A percentile compares a stretch with the other conserved stretches of the same genome.
phyloP scores from a whole-genome alignment of 2,888 invertebrate species.

The Drepanosiphum platanoidis region DNA sequence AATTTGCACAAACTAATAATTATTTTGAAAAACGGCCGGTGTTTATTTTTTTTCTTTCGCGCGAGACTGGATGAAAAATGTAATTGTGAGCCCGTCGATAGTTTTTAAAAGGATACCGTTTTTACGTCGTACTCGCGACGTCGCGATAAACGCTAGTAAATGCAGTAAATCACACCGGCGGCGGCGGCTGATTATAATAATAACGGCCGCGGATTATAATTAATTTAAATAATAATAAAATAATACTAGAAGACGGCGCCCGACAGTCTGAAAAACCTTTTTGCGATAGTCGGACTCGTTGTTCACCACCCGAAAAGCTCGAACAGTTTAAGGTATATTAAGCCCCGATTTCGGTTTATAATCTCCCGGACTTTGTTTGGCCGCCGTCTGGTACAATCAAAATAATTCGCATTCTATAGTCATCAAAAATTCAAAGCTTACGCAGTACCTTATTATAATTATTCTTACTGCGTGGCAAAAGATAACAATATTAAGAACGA shows the following conservation, averaged over 20 bases:
- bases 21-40: no score
- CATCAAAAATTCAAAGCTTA: conserved; percentile 25
- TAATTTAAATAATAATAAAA: conserved; percentile 5
- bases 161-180: background rate
- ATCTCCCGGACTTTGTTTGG: background rate
- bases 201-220: background rate
- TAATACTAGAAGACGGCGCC: background rate
- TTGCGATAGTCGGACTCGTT: background rate
- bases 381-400: conserved; percentile 10
- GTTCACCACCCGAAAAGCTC: background rate
- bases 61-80: no score
- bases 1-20: no score
- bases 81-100: no score
- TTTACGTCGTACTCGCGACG: no score
- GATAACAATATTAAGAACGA: background rate
- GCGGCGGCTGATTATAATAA: background rate
- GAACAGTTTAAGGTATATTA: background rate
- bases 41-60: no score
- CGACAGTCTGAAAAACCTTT: background rate
- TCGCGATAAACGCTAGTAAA: no score
- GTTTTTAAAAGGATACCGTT: no score
- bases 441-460: conserved; percentile 44
- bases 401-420: background rate
- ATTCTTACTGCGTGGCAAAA: conserved; percentile 54
- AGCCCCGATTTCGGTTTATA: background rate